Conservation (phyloP, 2,888 invertebrate genomes). For the Serripes groenlandicus region DNA sequence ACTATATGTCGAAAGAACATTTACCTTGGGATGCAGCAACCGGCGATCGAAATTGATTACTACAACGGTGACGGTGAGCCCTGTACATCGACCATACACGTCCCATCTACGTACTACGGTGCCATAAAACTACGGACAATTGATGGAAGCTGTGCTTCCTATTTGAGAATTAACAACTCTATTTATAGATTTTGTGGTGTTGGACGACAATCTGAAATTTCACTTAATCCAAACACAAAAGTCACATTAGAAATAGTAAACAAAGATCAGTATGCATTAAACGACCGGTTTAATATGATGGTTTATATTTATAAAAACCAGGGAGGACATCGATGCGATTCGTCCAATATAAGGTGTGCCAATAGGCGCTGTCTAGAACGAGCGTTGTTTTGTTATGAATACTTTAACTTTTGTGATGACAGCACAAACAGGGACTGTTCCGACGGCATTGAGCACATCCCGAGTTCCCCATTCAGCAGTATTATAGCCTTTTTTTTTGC, state of each 20-base stretch:
- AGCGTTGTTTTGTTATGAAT: not conserved
- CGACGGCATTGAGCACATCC: not conserved
- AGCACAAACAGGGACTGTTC: not conserved
- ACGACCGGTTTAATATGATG: not conserved
- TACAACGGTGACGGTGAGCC: not conserved
- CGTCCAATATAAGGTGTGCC: not conserved
- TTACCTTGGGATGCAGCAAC: not conserved
- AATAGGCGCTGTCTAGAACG: not conserved
- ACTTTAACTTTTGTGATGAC: slow-evolving; percentile 3
- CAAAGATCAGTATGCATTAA: not conserved
- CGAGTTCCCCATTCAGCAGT: not conserved
- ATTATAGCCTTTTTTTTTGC: not conserved
- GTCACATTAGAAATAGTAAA: not conserved
- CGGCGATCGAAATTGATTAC: not conserved
- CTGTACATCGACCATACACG: not conserved
- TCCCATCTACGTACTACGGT: not conserved
- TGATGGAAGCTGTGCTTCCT: not conserved
- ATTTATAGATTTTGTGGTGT: not conserved
- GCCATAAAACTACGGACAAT: not conserved
- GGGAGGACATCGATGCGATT: not conserved
- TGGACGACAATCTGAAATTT: not conserved
- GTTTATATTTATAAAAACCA: not conserved
- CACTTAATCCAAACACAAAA: not conserved
- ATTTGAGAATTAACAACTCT: not conserved
- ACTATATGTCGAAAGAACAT: not conserved